Evolutionary conservation across 2,113 vertebrate species (phyloP), one percentile per base, ranked within the genome.

Genomic region (Carollia perspicillata): DNA sequence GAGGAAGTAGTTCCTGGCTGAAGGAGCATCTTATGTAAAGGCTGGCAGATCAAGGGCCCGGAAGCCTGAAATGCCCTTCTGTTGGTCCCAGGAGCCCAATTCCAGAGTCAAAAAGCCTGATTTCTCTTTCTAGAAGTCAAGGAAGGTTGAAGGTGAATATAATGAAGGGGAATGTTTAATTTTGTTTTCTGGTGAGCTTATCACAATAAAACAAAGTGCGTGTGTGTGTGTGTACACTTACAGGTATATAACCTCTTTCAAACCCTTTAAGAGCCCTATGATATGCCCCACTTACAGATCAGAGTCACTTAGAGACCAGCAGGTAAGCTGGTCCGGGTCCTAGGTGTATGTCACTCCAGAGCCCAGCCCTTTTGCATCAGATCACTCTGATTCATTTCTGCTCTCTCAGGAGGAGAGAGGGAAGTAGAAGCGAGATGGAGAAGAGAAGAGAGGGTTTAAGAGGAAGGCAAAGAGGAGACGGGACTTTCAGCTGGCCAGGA

Each of bases 341-440:
- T 13, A 53, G 58, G 71, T 42, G 2, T 23, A 6, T 11, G 23
- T 33, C 55, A 23, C 22, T 17, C 20, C n/a, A 78, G 55, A 30
- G 2, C 22, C n/a, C 47, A 11, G 4, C 22, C 7, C 12, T 51
- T 53, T 30, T 8, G 33, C 47, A 42, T 22, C 2, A 9, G 0
- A 0, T 23, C 33, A 3, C 55, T 77, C 51, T 33, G 47, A 68
- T n/a, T 18, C 44, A 22, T 20, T 79, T 79, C 33, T 22, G 8
- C 16, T 89, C n/a, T 77, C 47, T 68, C 20, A 5, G 8, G 53
- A 71, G 30, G 42, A 89, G 28, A 58, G 9, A 85, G 35, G 40
- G 37, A 55, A 58, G 11, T 37, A 35, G 20, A 26, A 63, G 49
- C 40, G 71, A 58, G 37, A 18, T 13, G 33, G 49, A 44, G 72